Base-by-base conservation (phyloP, 1,140 invertebrate genomes). In the Akabosia matsudoensis region DNA sequence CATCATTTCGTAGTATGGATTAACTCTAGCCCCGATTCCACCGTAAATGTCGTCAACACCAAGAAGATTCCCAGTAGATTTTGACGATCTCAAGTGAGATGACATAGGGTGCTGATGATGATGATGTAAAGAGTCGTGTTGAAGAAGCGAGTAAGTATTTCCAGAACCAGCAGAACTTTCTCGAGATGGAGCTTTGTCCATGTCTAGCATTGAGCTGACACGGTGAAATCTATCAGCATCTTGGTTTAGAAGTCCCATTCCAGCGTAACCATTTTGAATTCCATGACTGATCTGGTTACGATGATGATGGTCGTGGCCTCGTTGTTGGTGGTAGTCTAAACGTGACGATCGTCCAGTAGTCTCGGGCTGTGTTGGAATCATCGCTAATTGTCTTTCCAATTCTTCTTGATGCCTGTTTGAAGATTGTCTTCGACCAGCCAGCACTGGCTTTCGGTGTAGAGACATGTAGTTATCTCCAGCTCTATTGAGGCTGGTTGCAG, bases 391-490 rank as follows among this genome's bases (percentile, higher is more conserved):
- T 67, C 61, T 67, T 31, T 67, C 61, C 61, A 67, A 31, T 22
- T 67, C 61, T 2, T 67, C 61, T 13, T 13, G 22, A 16, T 33
- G 16, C 24, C 70, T 72, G 7, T 22, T 24, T 34, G 45, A n/a
- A 3, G 70, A 72, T 34, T 72, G 70, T 45, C 70, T 51, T 45
- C 70, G 7, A 37, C 70, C 37, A 34, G 70, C 70, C 24, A 72
- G 24, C 16, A 72, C 70, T 34, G 70, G 70, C 45, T 72, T 72
- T 26, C 70, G 34, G 33, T 72, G 70, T 2, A 72, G 33, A 3
- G 24, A n/a, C 70, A 72, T 72, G 33, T 4, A 45, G 4, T 22
- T 22, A 22, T 72, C 70, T 24, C 70, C 37, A n/a, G 31, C 34
- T 30, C 61, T 30, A n/a, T 22, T 22, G 24, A 61, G 54, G 3